Evolutionary conservation across 2,113 vertebrate genomes (phyloP).

Genomic region (Alethe castanea): DNA sequence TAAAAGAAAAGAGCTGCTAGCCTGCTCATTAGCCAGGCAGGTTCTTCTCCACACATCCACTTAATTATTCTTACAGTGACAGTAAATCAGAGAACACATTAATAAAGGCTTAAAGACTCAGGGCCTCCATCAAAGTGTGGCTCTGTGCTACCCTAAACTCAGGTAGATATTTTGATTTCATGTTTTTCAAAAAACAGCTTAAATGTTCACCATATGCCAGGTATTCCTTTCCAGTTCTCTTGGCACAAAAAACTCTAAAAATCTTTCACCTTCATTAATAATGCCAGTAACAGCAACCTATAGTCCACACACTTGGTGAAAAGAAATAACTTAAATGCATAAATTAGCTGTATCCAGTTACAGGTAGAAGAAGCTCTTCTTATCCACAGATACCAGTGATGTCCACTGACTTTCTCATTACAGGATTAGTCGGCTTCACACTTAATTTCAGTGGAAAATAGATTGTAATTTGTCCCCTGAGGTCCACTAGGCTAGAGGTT

Average conservation of each 20-base stretch:
- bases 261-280: background rate
- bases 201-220: background rate
- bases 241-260: background rate
- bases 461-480: background rate
- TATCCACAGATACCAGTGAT: background rate
- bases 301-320: background rate
- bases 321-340: background rate
- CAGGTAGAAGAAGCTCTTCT: background rate
- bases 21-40: background rate
- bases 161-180: background rate
- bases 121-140: background rate
- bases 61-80: background rate
- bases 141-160: background rate
- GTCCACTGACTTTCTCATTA: background rate
- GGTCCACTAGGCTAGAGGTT: background rate
- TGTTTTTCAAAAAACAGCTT: background rate
- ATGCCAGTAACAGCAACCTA: background rate
- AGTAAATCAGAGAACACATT: background rate
- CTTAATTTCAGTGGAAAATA: slow-evolving; percentile 27
- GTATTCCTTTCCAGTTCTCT: background rate
- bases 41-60: background rate
- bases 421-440: background rate
- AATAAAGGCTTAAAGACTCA: background rate
- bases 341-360: background rate
- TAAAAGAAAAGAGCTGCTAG: background rate